phyloP scores from a whole-genome alignment of 2,113 vertebrate species.

The Oncorhynchus kisutch region DNA sequence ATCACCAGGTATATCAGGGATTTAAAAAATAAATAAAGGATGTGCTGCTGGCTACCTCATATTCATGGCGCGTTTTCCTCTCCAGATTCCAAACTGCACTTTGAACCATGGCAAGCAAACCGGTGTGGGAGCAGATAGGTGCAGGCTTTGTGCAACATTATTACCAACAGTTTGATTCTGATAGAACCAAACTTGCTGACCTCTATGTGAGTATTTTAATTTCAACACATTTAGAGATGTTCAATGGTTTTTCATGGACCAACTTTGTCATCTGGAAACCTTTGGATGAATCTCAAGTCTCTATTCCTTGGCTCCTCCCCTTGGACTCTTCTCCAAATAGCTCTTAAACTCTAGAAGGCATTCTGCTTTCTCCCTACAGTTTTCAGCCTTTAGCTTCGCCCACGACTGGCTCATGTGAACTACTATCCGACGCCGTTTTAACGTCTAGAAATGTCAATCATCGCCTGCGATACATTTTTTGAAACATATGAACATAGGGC shows the following conservation, averaged over 20 bases:
- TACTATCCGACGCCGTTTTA: no score
- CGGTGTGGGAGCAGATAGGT: constrained; percentile 73
- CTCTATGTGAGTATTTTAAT: constrained; percentile 64
- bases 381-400: no score
- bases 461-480: no score
- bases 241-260: not conserved
- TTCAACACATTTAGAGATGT: not conserved
- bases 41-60: not conserved
- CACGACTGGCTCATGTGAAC: no score
- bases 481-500: no score
- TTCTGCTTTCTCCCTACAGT: no score
- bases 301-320: no score
- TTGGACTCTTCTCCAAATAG: no score
- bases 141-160: constrained; percentile 70
- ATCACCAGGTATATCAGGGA: not conserved
- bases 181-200: constrained; percentile 62
- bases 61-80: not conserved
- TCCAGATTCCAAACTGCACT: constrained; percentile 30
- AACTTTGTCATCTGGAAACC: not conserved
- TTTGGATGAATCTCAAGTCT: not conserved
- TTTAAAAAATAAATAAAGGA: no score
- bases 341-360: no score
- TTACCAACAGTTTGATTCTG: constrained; percentile 68
- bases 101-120: constrained; percentile 65
- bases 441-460: no score